Percentiles rank a stretch among this genome's conserved stretches.
Evolutionary conservation across 2,797 vertebrate species (phyloP).

Genomic region (Enteromius trimaculatus): DNA sequence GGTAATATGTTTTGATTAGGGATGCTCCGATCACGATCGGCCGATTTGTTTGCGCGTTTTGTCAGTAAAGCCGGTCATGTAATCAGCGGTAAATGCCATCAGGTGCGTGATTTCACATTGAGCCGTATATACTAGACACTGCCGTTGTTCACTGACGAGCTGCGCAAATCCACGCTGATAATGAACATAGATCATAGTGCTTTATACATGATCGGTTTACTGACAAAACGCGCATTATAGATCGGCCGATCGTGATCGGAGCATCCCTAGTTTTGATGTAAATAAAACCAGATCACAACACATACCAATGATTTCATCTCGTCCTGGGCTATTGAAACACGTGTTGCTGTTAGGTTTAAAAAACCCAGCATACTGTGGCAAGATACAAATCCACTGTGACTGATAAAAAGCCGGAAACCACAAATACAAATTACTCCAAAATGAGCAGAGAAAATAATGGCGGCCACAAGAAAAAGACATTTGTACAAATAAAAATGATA

Average conservation of each 20-base stretch:
- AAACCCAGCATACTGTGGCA: not conserved
- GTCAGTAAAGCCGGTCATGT: too few relatives aligned
- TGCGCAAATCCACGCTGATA: too few relatives aligned
- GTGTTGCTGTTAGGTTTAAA: not conserved
- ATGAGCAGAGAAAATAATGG: not conserved
- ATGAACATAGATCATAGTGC: too few relatives aligned
- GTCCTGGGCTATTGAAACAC: not conserved
- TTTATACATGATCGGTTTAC: too few relatives aligned
- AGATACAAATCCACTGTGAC: constrained; percentile 14
- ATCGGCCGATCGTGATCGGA: too few relatives aligned
- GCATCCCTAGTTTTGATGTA: not conserved
- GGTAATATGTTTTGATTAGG: not conserved
- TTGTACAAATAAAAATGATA: constrained; percentile 19
- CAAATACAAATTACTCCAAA: constrained; percentile 6
- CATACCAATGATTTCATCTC: not conserved
- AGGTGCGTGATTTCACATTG: too few relatives aligned
- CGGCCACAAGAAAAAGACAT: constrained; percentile 9
- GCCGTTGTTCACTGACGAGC: too few relatives aligned
- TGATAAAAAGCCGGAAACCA: constrained; percentile 14
- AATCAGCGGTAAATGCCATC: too few relatives aligned
- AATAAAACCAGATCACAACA: constrained; percentile 2
- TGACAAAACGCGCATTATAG: too few relatives aligned
- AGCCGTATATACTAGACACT: too few relatives aligned
- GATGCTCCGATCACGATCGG: too few relatives aligned
- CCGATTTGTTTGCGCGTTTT: too few relatives aligned